These are phyloP conservation scores for Drosophila serrata DNA, from an alignment of 1,140 invertebrate genomes.

Conservation along the genomic window DNA sequence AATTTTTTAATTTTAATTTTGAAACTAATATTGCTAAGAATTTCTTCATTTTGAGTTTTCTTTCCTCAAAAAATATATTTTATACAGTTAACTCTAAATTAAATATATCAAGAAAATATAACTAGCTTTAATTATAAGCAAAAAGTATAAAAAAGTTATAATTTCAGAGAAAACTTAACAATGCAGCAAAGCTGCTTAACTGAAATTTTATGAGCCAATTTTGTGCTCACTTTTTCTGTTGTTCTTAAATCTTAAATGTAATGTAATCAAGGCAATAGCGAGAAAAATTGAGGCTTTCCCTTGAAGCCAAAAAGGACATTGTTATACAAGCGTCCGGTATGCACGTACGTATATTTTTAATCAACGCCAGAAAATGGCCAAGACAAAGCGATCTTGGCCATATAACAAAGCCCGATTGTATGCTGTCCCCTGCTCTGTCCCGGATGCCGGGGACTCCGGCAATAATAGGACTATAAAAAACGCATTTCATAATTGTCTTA, in stretches of 20 bases:
- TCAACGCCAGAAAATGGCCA: constrained; percentile 32
- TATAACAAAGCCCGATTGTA: constrained; percentile 53
- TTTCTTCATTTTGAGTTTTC: no score
- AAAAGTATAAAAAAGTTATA: not conserved
- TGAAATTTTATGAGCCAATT: constrained; percentile 3
- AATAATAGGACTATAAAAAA: constrained; percentile 81
- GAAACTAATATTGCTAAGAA: no score
- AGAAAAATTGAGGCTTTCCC: constrained; percentile 1
- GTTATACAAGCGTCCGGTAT: constrained; percentile 14
- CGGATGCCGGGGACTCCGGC: constrained; percentile 3
- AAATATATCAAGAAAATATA: not conserved
- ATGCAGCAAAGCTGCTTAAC: constrained; percentile 16
- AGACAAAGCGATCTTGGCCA: constrained; percentile 52
- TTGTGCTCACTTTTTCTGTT: not conserved
- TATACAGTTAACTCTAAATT: no score
- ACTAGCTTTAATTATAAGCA: not conserved
- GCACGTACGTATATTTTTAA: constrained; percentile 41
- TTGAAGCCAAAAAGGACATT: constrained; percentile 12
- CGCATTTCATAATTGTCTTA: constrained; percentile 80
- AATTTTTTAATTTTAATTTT: no score
- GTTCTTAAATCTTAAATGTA: constrained; percentile 8
- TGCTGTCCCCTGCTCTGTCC: constrained; percentile 8
- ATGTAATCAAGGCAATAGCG: constrained; percentile 17
- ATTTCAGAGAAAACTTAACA: not conserved
- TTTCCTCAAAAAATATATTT: no score